Conservation (phyloP, 1,140 invertebrate species). For the Sipha flava region DNA sequence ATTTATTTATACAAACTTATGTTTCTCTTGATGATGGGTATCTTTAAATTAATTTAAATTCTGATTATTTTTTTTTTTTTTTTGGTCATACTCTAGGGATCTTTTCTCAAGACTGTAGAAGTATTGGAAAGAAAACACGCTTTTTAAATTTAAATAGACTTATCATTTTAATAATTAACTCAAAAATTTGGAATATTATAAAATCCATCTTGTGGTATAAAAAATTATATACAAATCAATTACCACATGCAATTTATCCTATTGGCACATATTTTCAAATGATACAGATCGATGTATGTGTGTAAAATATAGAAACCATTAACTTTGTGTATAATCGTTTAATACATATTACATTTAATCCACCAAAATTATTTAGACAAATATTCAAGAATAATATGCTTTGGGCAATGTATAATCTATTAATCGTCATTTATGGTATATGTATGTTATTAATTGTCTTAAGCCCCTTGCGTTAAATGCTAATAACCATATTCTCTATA, state of each 20-base stretch:
- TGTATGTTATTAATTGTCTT: neutral
- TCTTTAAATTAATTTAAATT: neutral
- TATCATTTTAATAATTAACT: neutral
- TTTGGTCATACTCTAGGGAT: neutral
- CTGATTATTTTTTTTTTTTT: neutral
- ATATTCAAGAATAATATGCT: neutral
- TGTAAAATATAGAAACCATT: neutral
- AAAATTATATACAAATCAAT: neutral
- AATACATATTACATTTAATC: neutral
- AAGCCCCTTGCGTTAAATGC: neutral
- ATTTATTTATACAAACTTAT: neutral
- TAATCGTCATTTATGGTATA: neutral
- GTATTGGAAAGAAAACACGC: neutral
- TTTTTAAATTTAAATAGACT: neutral
- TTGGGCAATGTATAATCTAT: neutral
- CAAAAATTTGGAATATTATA: neutral
- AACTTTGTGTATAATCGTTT: neutral
- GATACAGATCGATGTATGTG: neutral
- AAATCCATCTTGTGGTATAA: neutral
- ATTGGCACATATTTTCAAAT: neutral
- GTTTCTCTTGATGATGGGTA: neutral
- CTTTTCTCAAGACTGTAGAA: constrained; percentile 6
- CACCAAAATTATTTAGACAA: neutral
- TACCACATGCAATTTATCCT: neutral
- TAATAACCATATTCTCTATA: neutral